A percentile compares a stretch with the other conserved stretches of the same genome.
phyloP scores from a whole-genome alignment of 2,888 invertebrate species.

The Herminia tarsipennalis region DNA sequence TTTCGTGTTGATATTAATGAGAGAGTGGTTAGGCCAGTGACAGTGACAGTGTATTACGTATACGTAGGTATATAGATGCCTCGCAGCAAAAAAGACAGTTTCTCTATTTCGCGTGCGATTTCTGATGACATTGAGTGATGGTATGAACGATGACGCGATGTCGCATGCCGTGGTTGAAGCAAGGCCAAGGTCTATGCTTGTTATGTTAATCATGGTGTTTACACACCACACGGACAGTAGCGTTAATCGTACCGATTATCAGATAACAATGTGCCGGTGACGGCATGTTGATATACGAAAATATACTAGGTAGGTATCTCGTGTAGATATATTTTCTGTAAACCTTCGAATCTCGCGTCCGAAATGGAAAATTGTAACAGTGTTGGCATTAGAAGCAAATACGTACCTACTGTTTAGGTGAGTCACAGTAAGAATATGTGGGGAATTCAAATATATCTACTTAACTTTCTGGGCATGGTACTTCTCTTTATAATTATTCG shows the following conservation, averaged over 20 bases:
- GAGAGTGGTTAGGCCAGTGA: conserved; percentile 5
- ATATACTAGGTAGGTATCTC: no score
- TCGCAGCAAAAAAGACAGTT: conserved; percentile 8
- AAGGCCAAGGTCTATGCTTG: conserved; percentile 66
- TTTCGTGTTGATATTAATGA: conserved; percentile 5
- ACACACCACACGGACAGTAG: conserved; percentile 37
- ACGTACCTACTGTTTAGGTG: no score
- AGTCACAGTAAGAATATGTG: no score
- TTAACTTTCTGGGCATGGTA: no score
- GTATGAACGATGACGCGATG: conserved; percentile 32
- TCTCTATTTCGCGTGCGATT: conserved; percentile 27
- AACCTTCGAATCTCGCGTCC: no score
- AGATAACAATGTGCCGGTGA: background rate
- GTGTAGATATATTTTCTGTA: no score
- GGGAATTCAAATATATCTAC: no score
- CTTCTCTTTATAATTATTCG: no score
- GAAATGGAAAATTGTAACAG: no score
- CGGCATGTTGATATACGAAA: background rate
- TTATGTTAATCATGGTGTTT: conserved; percentile 66
- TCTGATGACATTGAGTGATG: conserved; percentile 38
- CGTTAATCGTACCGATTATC: conserved; percentile 12
- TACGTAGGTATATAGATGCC: conserved; percentile 1
- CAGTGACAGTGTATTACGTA: no score
- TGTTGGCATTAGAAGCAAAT: no score
- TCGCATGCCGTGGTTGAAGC: conserved; percentile 36